Evolutionary conservation across 2,113 vertebrate genomes (phyloP).

Genomic region (Tenrec ecaudatus): DNA sequence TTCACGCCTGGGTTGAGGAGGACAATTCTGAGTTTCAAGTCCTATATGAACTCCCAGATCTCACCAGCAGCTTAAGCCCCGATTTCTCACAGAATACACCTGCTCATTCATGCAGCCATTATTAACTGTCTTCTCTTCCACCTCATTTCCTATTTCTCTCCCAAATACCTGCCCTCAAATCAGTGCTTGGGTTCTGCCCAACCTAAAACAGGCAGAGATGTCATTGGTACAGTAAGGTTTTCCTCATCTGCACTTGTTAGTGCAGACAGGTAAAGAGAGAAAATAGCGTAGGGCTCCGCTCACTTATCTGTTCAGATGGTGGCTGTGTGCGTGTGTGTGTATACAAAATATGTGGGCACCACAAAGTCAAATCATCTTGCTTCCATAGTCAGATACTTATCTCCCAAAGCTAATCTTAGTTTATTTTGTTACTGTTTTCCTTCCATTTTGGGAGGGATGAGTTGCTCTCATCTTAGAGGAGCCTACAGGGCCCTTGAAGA

Average conservation of each 20-base stretch:
- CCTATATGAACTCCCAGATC: background rate
- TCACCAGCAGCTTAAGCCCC: background rate
- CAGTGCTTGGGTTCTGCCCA: background rate
- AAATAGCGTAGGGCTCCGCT: background rate
- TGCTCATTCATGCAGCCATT: background rate
- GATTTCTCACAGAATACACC: background rate
- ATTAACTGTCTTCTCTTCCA: background rate
- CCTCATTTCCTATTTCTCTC: background rate
- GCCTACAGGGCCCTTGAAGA: background rate
- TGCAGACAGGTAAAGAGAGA: background rate
- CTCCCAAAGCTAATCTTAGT: background rate
- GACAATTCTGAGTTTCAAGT: background rate
- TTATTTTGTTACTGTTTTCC: slow-evolving; percentile 22
- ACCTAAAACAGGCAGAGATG: background rate
- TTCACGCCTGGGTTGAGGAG: background rate
- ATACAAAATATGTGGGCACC: background rate
- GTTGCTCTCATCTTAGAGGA: background rate
- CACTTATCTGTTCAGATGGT: slow-evolving; percentile 7
- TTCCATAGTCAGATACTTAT: background rate
- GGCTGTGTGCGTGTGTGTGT: background rate
- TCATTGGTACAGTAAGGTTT: background rate
- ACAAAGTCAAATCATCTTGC: background rate
- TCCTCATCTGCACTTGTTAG: background rate
- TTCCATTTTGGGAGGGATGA: background rate
- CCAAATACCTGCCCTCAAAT: background rate